Base-by-base conservation (phyloP, 92 coral and sea anemone genomes). In the Porites rus region DNA sequence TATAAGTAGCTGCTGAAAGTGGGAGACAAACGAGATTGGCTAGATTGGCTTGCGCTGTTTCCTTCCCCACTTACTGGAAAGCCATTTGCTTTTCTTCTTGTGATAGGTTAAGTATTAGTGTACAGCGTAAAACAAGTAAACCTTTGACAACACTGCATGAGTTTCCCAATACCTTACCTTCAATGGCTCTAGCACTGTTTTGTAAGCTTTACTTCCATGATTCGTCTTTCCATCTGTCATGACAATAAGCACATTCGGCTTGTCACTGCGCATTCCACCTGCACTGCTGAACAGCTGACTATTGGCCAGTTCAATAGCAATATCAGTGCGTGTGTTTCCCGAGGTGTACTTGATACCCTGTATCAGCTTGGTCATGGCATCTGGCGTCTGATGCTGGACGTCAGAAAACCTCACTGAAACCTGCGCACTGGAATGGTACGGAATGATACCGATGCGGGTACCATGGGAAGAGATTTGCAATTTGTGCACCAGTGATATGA, bases 211-310 rank as follows among this genome's bases (percentile, higher is more conserved):
- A 51, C 90, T 90, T 21, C 86, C 86, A 9, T 51, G 51, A 72
- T 86, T 88, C 7, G 92, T 91, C 79, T 88, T 91, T 13, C 96
- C 96, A 74, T 93, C 90, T 3, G 96, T 93, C 84, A 93, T 80
- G 25, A 93, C 96, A 62, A 93, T 82, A 50, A 93, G 84, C 38
- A 93, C 94, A 53, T 86, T 89, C 0, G 92, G 80, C 13, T 69
- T 89, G 84, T 89, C 85, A 6, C 71, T 69, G 17, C 96, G 92
- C 59, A 77, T 84, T 10, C 93, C 88, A 1, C 85, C 84, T n/a
- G 72, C 68, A 22, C 20, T 25, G 19, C 76, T 59, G 62, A 93
- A 93, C 82, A 93, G 59, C 11, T 75, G 67, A 24, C 70, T 69
- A 80, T 84, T 83, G 51, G 92, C 96, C 77, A 75, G 43, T 25